Percentiles rank a stretch among this genome's conserved stretches.
Evolutionary conservation across 2,797 vertebrate species (phyloP).

Genomic region (Alcedo quadribrachys): DNA sequence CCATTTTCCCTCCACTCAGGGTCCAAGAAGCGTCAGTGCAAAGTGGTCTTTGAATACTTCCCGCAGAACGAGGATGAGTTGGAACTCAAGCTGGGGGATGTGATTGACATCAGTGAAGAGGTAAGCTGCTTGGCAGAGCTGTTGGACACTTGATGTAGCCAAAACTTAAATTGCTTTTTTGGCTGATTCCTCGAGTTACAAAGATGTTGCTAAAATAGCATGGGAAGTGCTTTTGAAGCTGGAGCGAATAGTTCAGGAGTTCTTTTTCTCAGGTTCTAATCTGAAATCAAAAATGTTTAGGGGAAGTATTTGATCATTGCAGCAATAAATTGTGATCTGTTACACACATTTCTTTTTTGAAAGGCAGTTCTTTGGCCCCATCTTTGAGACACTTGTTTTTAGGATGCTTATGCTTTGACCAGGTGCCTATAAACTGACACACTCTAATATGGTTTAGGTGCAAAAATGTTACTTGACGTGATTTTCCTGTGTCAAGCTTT

Average conservation of each 20-base stretch:
- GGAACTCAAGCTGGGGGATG: constrained; percentile 89
- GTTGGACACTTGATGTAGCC: background rate
- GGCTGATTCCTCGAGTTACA: background rate
- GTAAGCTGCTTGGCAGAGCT: constrained; percentile 72
- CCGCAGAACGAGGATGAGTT: constrained; percentile 94
- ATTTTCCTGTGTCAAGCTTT: background rate
- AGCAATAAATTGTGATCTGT: background rate
- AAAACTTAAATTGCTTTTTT: background rate
- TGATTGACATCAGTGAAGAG: constrained; percentile 91
- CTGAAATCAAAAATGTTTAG: background rate
- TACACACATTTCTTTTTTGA: background rate
- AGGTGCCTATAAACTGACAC: background rate
- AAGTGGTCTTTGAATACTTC: constrained; percentile 87
- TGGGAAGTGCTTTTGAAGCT: background rate
- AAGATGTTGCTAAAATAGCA: background rate
- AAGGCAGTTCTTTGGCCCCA: background rate
- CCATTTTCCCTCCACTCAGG: constrained; percentile 74
- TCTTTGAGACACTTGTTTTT: background rate
- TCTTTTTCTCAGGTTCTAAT: background rate
- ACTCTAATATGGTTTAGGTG: background rate
- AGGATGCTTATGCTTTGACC: background rate
- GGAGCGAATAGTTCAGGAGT: background rate
- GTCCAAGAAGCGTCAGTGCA: constrained; percentile 89
- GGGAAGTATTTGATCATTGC: background rate
- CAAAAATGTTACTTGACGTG: background rate